Evolutionary conservation across 1,140 invertebrate genomes (phyloP).

Genomic region (Lepidurus couesii): DNA sequence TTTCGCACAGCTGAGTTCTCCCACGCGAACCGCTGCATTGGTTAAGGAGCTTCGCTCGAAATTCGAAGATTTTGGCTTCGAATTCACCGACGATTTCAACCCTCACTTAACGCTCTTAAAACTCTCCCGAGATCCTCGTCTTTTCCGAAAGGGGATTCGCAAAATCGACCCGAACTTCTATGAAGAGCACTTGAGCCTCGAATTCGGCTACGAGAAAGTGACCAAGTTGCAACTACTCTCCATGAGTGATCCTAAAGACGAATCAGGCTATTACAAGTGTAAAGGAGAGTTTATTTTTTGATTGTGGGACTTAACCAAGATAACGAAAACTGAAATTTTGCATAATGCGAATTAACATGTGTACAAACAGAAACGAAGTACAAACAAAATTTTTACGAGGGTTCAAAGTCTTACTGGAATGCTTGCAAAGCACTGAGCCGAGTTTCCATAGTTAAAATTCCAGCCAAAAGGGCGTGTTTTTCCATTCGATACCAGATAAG

Average conservation of each 20-base stretch:
- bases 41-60: conserved; percentile 10
- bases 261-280: conserved; percentile 22
- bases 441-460: conserved; percentile 56
- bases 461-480: conserved; percentile 66
- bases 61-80: conserved; percentile 11
- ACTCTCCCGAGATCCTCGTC: conserved; percentile 30
- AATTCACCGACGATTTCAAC: conserved; percentile 29
- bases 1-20: neutral
- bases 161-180: conserved; percentile 23
- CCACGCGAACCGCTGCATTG: neutral
- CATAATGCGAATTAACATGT: neutral
- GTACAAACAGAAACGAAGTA: neutral
- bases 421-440: conserved; percentile 16
- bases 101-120: conserved; percentile 33
- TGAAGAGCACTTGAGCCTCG: neutral
- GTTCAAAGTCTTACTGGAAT: neutral
- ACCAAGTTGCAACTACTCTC: conserved; percentile 27
- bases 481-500: conserved; percentile 72
- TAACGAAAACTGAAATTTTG: neutral
- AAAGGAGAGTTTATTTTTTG: conserved; percentile 33
- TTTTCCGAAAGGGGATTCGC: conserved; percentile 26
- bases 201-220: conserved; percentile 22
- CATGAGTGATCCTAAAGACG: conserved; percentile 32
- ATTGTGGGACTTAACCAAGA: neutral
- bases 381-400: neutral